Evolutionary conservation across 2,888 invertebrate species (phyloP).

Genomic region (Schizaphis graminum): DNA sequence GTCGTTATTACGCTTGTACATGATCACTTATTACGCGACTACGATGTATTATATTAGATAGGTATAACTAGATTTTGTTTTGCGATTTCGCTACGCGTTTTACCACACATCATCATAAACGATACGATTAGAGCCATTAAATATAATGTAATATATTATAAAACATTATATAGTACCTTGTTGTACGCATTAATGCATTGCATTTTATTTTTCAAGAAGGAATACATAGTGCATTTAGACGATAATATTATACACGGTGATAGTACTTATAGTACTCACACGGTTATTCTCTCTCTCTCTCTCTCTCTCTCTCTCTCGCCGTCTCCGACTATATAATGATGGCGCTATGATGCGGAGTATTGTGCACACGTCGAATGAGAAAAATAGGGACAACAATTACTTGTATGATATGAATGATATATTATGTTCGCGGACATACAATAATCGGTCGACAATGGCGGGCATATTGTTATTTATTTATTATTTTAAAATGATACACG

Average conservation of each 20-base stretch:
- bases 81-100: conserved; percentile 4
- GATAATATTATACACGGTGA: neutral
- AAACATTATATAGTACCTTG: neutral
- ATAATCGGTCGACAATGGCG: neutral
- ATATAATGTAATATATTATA: neutral
- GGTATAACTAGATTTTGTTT: conserved; percentile 28
- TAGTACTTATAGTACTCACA: neutral
- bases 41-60: neutral
- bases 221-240: conserved; percentile 10
- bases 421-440: neutral
- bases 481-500: neutral
- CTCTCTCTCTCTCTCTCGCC: neutral
- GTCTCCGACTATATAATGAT: neutral
- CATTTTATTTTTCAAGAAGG: conserved; percentile 24
- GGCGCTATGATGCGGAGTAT: neutral
- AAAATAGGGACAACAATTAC: neutral
- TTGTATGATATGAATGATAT: neutral
- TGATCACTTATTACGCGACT: neutral
- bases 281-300: neutral
- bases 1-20: neutral
- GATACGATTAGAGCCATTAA: conserved; percentile 19
- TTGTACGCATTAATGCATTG: neutral
- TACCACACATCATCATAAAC: neutral
- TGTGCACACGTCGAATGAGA: neutral
- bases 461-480: neutral